Base-by-base conservation (phyloP, 2,113 vertebrate species). In the Vulpes lagopus region DNA sequence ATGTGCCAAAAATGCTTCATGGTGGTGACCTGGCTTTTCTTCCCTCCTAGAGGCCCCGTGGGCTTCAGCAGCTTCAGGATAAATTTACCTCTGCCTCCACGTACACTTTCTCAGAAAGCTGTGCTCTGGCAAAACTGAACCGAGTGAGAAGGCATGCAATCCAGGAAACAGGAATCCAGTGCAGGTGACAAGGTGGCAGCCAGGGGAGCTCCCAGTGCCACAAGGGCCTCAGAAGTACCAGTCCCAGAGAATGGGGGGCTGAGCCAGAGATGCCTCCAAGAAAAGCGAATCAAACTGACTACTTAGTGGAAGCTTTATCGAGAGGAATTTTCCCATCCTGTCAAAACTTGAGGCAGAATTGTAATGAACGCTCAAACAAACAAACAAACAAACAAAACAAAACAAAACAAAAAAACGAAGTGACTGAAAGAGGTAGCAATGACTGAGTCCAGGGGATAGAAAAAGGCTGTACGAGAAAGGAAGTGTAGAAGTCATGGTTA, bases 311-410 rank as follows among this genome's bases (percentile, higher is more conserved):
- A 4, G 8, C 69, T 79, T 64, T 79, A 22, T 23, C 27, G 69
- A 69, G 60, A 86, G 64, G n/a, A 62, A 89, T 78, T 91, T 85
- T 92, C 59, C n/a, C 25, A 69, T 38, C 81, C 30, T 94, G n/a
- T 83, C 55, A 65, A 88, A 81, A 3, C 71, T 35, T 87, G 71
- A 80, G 43, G 10, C 53, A 62, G 43, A 89, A 83, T 55, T 80
- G 32, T n/a, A 73, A 69, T 25, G 43, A 9, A 9, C 60, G n/a
- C 30, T 91, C 59, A 74, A 96, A 7, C 43, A 43, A 43, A 43
- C 6, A 43, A 43, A 43, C 43, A 43, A 8, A 43, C 5, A 43
- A 38, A 38, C 38, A 43, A 43, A n/a, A n/a, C n/a, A n/a, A n/a
- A 43, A 1, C 35, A 35, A 35, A 35, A 35, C 35, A 35, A 7